Evolutionary conservation across 2,113 vertebrate species (phyloP).

Genomic region (Cairina moschata): DNA sequence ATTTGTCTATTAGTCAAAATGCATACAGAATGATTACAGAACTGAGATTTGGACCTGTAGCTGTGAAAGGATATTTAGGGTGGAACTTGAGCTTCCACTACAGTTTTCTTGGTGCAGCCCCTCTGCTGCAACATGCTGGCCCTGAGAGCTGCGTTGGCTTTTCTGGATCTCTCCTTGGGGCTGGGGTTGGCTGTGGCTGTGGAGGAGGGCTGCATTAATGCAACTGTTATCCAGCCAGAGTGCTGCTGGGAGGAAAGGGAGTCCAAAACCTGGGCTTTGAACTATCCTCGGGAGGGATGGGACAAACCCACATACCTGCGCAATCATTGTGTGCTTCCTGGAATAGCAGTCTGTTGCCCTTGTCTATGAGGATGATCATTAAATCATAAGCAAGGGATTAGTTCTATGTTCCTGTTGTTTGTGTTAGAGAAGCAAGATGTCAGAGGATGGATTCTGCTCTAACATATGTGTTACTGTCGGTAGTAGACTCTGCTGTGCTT

Average conservation of each 20-base stretch:
- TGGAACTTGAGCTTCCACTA: neutral
- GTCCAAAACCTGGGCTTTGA: neutral
- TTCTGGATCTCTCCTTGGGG: neutral
- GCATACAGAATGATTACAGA: neutral
- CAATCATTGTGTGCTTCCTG: neutral
- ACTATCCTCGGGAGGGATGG: neutral
- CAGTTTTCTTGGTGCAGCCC: neutral
- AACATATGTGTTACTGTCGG: neutral
- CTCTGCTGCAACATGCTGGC: neutral
- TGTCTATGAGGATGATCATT: neutral
- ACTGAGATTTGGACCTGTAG: neutral
- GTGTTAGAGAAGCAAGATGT: neutral
- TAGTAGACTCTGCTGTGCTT: neutral
- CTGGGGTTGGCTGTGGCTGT: neutral
- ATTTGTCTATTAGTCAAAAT: neutral
- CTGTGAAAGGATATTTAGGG: neutral
- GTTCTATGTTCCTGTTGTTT: neutral
- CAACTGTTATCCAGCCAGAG: neutral
- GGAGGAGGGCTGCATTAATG: neutral
- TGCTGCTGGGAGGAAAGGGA: fast-evolving
- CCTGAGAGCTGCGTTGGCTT: fast-evolving
- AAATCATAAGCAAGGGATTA: neutral
- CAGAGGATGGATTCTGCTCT: neutral
- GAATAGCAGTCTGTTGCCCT: neutral
- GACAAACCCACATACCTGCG: neutral